Conservation (phyloP, 2,888 invertebrate species). For the Andrena praecox region DNA sequence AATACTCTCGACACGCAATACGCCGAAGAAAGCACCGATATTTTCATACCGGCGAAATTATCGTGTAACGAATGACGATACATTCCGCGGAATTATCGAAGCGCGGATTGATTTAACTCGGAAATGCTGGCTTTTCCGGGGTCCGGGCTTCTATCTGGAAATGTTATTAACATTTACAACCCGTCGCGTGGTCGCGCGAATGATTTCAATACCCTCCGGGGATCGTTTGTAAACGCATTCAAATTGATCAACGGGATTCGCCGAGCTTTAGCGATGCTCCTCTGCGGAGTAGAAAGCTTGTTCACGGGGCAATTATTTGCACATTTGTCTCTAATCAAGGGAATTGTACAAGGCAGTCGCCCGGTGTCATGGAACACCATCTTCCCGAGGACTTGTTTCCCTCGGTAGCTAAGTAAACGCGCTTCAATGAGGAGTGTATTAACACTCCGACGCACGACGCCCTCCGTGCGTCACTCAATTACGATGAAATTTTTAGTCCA, state of each 20-base stretch:
- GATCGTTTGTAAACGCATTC: background rate
- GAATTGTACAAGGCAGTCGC: background rate
- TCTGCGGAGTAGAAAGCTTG: background rate
- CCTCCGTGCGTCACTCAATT: conserved; percentile 21
- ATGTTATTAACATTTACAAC: conserved; percentile 16
- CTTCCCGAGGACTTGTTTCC: conserved; percentile 1
- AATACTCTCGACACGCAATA: conserved; percentile 3
- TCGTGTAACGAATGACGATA: conserved; percentile 4
- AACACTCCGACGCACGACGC: background rate
- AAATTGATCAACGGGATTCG: background rate
- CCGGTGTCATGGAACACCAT: too few species aligned
- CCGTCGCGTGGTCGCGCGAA: background rate
- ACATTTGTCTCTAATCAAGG: too few species aligned
- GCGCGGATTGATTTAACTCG: conserved; percentile 7
- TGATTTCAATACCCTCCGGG: conserved; percentile 11
- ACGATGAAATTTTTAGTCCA: conserved; percentile 36
- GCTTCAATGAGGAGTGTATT: background rate
- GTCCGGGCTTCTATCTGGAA: background rate
- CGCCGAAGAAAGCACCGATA: conserved; percentile 7
- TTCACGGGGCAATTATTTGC: background rate
- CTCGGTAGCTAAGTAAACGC: conserved; percentile 17
- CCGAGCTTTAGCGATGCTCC: background rate
- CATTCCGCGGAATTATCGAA: conserved; percentile 12
- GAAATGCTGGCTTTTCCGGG: background rate
- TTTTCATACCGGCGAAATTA: conserved; percentile 14